Evolutionary conservation across 2,113 vertebrate genomes (phyloP), one percentile per base, ranked within the genome.

Genomic region (Cairina moschata): DNA sequence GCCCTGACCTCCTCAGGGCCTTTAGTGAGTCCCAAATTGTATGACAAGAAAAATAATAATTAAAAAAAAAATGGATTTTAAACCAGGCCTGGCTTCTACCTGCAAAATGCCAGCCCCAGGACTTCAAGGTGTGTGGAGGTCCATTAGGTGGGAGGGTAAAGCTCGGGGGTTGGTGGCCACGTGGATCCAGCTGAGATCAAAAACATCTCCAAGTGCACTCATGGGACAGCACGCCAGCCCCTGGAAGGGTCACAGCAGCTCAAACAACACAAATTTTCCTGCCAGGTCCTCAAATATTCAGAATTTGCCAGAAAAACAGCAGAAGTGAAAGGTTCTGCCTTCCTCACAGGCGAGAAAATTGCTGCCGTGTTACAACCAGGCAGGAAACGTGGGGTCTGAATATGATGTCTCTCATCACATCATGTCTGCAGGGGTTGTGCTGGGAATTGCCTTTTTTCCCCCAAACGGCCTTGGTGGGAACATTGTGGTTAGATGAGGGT

Each of bases 121-220:
- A 71, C 69, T 32, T 81, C 0, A 0, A 68, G 56, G 15, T 3
- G 0, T 34, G 17, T 55, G 54, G 55, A 54, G 79, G 63, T 34
- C n/a, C 59, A 48, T 1, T 1, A 10, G 25, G 18, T 18, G n/a
- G 22, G 20, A 79, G 20, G 18, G 2, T 3, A 38, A 69, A 38
- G 18, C 40, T 77, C 15, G 6, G 77, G 16, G 34, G 8, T 79
- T 72, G 32, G 79, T 38, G 74, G 83, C n/a, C 52, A 38, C 22
- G 2, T 4, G 16, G 86, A 26, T 34, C 4, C 40, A 52, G 32
- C 25, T 58, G 11, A 67, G 56, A 36, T 31, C 7, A 1, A 16
- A 8, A 75, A 8, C 16, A 67, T 29, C 58, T 52, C 32, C 5
- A 0, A 69, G 55, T 1, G 1, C 55, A 32, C 25, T 68, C 55